A percentile compares a stretch with the other conserved stretches of the same genome.
Evolutionary conservation across 2,113 vertebrate genomes (phyloP).

Genomic region (Gasterosteus aculeatus): DNA sequence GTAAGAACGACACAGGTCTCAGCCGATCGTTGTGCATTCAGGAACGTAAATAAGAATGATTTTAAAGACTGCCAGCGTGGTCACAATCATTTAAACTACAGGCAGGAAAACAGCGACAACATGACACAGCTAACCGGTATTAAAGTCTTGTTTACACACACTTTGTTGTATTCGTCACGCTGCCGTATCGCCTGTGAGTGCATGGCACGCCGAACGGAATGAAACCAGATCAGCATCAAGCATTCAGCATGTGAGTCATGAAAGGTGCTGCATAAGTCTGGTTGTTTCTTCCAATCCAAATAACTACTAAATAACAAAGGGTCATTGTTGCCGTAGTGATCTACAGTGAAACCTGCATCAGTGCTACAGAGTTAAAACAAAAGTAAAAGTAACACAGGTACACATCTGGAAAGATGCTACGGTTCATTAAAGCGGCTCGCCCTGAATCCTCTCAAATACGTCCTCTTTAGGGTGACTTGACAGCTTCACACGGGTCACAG

Average conservation of each 20-base stretch:
- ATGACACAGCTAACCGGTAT: background rate
- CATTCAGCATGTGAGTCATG: background rate
- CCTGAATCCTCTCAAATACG: background rate
- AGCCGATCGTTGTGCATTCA: background rate
- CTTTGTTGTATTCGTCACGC: background rate
- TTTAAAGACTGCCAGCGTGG: background rate
- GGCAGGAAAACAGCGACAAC: background rate
- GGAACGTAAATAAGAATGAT: background rate
- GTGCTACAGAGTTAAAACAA: background rate
- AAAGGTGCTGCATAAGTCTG: background rate
- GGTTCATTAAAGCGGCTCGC: background rate
- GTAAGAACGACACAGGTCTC: background rate
- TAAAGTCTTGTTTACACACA: background rate
- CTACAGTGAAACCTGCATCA: background rate
- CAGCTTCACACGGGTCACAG: constrained; percentile 2
- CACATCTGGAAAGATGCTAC: background rate
- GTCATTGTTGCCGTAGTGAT: too few relatives aligned
- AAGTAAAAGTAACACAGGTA: background rate
- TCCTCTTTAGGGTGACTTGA: constrained; percentile 9
- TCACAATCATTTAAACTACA: background rate
- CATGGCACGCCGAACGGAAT: background rate
- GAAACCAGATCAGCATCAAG: background rate
- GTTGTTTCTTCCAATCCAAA: background rate
- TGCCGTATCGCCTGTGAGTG: background rate
- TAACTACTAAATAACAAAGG: background rate